These are phyloP conservation scores for Tenthredo mesomela DNA, from an alignment of 2,888 invertebrate species.

Conservation along the genomic window DNA sequence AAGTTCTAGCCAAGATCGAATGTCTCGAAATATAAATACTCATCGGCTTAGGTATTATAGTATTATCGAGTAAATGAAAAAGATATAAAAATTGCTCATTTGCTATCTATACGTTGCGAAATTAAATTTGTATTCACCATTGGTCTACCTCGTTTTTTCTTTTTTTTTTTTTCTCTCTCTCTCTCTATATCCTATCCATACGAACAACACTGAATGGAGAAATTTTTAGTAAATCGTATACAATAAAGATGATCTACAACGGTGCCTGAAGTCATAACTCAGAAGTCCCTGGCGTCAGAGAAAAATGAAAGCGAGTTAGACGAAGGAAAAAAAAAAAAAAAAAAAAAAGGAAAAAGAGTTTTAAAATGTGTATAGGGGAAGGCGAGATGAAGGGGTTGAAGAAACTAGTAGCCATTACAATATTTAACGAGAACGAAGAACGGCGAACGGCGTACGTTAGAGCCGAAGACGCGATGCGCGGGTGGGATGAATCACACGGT, in stretches of 20 bases:
- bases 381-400: conserved; percentile 60
- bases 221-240: conserved; percentile 25
- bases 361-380: neutral
- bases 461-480: conserved; percentile 66
- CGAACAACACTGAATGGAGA: conserved; percentile 20
- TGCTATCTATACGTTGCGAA: neutral
- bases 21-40: neutral
- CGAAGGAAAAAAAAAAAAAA: neutral
- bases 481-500: conserved; percentile 77
- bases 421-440: conserved; percentile 76
- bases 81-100: neutral
- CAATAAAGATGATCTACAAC: conserved; percentile 40
- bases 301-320: conserved; percentile 43
- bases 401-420: conserved; percentile 71
- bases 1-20: conserved; percentile 7
- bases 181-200: neutral
- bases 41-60: neutral
- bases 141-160: neutral
- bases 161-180: neutral
- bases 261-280: conserved; percentile 20
- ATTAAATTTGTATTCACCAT: neutral
- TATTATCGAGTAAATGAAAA: neutral
- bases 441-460: conserved; percentile 64
- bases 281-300: neutral
- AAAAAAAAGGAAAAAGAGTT: neutral